Evolutionary conservation across 2,113 vertebrate genomes (phyloP), one percentile per base, ranked within the genome.

Genomic region (Chionis minor): DNA sequence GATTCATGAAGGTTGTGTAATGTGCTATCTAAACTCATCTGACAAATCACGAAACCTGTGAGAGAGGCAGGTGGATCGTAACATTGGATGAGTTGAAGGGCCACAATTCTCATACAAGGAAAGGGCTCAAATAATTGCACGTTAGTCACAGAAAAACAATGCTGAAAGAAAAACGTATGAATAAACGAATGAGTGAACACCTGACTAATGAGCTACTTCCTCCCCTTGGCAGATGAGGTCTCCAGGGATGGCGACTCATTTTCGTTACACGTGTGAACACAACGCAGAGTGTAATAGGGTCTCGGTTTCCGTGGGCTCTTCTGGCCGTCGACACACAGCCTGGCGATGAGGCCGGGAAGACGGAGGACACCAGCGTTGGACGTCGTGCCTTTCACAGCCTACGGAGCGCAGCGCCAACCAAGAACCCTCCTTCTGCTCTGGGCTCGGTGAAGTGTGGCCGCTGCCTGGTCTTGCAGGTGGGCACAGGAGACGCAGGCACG

Each of bases 131-230:
- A 58, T 96, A 92, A 97, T 95, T 96, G 91, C 94, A 79, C 23
- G n/a, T 89, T 94, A 97, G 84, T 97, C 93, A 97, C 44, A 66
- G 90, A 92, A 90, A 81, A 89, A 82, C 95, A 94, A 96, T 62
- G 86, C 88, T 94, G 93, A 71, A 94, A 92, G 88, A 32, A 66
- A 93, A 89, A 91, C 14, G 65, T 32, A 72, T 84, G 84, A 92
- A 96, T 92, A 84, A 86, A 95, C 61, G 79, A 92, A 69, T 42
- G 56, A 95, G 83, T 30, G 95, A 92, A 78, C 90, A 72, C n/a
- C 1, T 4, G 54, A 38, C 45, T 95, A 97, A 95, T 77, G 75
- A 96, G 87, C 77, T 58, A 90, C 79, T 97, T 95, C 93, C 95
- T 92, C 81, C 19, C 4, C 72, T 32, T 44, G 66, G 62, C 3